phyloP scores from a whole-genome alignment of 2,113 vertebrate species.

The Nesoenas mayeri region DNA sequence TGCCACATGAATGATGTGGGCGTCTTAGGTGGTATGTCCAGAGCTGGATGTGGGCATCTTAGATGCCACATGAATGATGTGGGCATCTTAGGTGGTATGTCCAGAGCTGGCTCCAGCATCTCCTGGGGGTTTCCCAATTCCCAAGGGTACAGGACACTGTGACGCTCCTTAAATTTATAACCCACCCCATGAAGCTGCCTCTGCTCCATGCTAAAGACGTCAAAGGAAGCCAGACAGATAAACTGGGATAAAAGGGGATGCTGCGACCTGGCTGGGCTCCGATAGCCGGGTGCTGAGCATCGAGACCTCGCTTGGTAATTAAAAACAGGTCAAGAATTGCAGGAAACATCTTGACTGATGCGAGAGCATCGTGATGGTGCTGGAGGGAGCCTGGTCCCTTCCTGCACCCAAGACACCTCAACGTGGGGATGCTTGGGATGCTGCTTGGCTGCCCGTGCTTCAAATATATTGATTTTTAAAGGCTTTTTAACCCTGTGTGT shows the following conservation, averaged over 20 bases:
- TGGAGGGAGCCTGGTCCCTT: neutral
- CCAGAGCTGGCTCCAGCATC: neutral
- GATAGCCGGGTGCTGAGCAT: neutral
- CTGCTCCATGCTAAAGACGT: slow-evolving; percentile 21
- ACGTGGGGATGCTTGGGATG: slow-evolving; percentile 7
- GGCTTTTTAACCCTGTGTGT: neutral
- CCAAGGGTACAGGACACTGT: neutral
- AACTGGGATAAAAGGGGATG: neutral
- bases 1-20: too few relatives aligned
- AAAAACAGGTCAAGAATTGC: slow-evolving; percentile 63
- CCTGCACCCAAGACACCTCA: neutral
- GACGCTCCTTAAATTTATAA: neutral
- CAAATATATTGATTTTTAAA: neutral
- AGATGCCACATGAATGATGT: too few relatives aligned
- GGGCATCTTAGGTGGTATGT: neutral
- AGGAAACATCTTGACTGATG: slow-evolving; percentile 68
- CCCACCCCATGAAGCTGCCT: slow-evolving; percentile 44
- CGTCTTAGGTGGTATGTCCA: too few relatives aligned
- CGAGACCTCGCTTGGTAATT: neutral
- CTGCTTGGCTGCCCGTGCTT: neutral
- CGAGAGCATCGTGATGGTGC: neutral
- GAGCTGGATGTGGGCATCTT: too few relatives aligned
- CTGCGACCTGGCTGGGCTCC: neutral
- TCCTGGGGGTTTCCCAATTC: neutral
- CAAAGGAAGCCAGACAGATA: slow-evolving; percentile 72